Percentiles rank a stretch among this genome's conserved stretches.
phyloP scores from a whole-genome alignment of 2,797 vertebrate genomes.

The Eurystomus glaucurus region DNA sequence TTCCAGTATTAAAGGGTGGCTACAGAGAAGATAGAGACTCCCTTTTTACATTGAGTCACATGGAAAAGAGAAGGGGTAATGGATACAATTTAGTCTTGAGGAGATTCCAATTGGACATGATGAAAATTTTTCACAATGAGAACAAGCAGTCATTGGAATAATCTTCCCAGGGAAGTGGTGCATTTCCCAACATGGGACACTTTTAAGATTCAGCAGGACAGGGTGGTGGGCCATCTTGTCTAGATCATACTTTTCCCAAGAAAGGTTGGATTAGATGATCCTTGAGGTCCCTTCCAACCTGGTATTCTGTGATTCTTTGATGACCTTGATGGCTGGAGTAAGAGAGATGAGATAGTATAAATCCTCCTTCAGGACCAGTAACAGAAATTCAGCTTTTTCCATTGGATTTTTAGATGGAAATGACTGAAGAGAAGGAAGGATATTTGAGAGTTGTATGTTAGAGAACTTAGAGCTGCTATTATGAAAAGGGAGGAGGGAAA shows the following conservation, averaged over 20 bases:
- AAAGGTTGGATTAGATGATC: background rate
- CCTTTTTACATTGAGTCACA: background rate
- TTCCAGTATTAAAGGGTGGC: background rate
- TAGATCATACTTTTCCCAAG: background rate
- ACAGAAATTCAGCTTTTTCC: background rate
- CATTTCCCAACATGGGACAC: background rate
- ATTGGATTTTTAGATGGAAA: background rate
- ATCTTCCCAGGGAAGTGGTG: background rate
- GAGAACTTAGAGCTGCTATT: background rate
- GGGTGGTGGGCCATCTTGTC: background rate
- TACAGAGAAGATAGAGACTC: background rate
- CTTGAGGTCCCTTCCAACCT: background rate
- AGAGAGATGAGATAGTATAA: background rate
- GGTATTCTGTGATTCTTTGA: background rate
- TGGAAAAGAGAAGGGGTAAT: background rate
- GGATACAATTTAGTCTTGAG: background rate
- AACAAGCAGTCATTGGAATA: background rate
- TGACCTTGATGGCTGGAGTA: background rate
- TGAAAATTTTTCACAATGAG: background rate
- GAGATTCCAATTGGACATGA: background rate
- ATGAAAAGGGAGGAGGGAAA: accelerated
- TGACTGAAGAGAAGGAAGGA: background rate
- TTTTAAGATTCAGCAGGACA: background rate
- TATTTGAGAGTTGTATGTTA: background rate
- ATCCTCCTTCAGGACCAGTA: background rate